Percentiles rank a stretch among this genome's conserved stretches.
These are phyloP conservation scores for Tetragnatha montana DNA, from an alignment of 2,888 invertebrate species.

Conservation along the genomic window DNA sequence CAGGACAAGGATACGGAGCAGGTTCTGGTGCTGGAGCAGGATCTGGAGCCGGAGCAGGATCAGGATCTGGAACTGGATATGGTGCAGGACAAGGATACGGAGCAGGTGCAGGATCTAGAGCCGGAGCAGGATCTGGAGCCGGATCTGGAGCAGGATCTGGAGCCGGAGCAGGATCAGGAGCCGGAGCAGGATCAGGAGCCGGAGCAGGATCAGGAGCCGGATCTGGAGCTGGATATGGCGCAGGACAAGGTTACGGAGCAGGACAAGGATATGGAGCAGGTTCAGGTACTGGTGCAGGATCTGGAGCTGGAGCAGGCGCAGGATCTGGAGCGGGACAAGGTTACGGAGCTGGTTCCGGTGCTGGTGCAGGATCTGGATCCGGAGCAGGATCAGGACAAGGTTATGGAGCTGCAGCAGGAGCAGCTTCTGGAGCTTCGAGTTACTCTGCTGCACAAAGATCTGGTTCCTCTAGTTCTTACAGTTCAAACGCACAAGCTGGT, in stretches of 20 bases:
- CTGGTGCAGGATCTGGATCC: constrained; percentile 9
- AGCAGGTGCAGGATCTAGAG: neutral
- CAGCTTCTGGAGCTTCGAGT: too few species aligned
- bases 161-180: constrained; percentile 6
- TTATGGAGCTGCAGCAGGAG: neutral
- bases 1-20: too few species aligned
- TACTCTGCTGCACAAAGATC: too few species aligned
- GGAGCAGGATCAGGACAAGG: constrained; percentile 3
- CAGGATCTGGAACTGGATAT: neutral
- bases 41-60: neutral
- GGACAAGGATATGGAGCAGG: neutral
- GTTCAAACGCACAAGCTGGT: too few species aligned
- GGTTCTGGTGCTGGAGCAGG: neutral
- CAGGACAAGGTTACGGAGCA: neutral
- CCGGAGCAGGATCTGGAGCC: neutral
- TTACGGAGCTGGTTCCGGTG: neutral
- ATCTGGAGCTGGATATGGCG: neutral
- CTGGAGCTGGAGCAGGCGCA: neutral
- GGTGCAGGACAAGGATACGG: neutral
- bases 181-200: too few species aligned
- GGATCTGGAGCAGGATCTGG: neutral
- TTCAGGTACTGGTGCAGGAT: neutral
- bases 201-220: too few species aligned
- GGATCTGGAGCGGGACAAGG: neutral
- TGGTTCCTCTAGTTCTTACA: too few species aligned